A percentile compares a stretch with the other conserved stretches of the same genome.
These are phyloP conservation scores for Erynnis tages DNA, from an alignment of 2,888 invertebrate genomes.

Conservation along the genomic window DNA sequence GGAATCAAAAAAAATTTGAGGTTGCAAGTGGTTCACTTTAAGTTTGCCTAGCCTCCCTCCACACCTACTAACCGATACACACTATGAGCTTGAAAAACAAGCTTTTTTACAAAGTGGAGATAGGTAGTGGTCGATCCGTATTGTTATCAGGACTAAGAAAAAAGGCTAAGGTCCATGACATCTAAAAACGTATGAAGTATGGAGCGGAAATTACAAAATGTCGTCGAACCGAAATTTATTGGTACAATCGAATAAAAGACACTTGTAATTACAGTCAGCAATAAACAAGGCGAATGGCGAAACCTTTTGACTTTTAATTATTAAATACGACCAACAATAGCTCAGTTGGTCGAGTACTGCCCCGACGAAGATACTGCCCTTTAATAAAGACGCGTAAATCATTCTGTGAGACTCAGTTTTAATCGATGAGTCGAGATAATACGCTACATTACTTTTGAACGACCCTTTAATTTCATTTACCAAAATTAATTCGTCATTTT, in stretches of 20 bases:
- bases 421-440: slow-evolving; percentile 37
- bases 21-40: no score
- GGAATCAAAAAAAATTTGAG: no score
- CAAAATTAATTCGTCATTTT: not conserved
- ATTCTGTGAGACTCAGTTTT: slow-evolving; percentile 42
- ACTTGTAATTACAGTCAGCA: slow-evolving; percentile 54
- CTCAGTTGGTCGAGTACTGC: slow-evolving; percentile 40
- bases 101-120: not conserved
- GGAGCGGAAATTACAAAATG: slow-evolving; percentile 33
- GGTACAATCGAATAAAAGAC: slow-evolving; percentile 41
- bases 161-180: no score
- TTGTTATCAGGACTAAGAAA: no score
- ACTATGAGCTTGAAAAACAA: no score
- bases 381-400: slow-evolving; percentile 63
- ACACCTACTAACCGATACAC: no score
- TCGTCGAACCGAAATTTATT: slow-evolving; percentile 53
- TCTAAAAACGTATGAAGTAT: not conserved
- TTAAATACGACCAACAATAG: slow-evolving; percentile 53
- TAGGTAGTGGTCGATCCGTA: no score
- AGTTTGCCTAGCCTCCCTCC: no score
- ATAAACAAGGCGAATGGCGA: slow-evolving; percentile 58
- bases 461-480: not conserved
- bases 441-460: not conserved
- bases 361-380: slow-evolving; percentile 50
- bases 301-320: slow-evolving; percentile 71